Conservation (phyloP, 2,888 invertebrate genomes). For the Trilocha varians region DNA sequence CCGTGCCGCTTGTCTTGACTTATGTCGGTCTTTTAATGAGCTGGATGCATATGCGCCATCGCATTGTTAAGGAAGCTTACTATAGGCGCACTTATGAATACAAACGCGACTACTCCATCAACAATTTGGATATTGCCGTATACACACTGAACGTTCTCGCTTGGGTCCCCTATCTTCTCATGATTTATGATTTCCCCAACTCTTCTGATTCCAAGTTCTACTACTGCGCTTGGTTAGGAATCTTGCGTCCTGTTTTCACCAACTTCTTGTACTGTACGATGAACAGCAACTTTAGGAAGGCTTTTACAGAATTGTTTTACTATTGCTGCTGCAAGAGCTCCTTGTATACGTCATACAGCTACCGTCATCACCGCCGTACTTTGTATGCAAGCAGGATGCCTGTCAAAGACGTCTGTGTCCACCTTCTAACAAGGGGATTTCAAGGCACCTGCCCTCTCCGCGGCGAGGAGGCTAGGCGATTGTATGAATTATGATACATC, state of each 20-base stretch:
- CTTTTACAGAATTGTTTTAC: conserved; percentile 82
- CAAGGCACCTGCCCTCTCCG: conserved; percentile 68
- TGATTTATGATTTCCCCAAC: conserved; percentile 66
- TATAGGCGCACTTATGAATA: conserved; percentile 77
- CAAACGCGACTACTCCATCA: conserved; percentile 75
- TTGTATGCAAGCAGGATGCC: conserved; percentile 40
- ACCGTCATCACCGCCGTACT: neutral
- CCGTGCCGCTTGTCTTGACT: conserved; percentile 72
- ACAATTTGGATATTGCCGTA: conserved; percentile 77
- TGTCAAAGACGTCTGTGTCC: conserved; percentile 79
- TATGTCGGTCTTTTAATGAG: conserved; percentile 69
- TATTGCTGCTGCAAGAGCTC: conserved; percentile 85
- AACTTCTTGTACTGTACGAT: conserved; percentile 75
- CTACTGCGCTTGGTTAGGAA: conserved; percentile 78
- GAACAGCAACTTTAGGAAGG: conserved; percentile 79
- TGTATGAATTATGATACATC: conserved; percentile 22
- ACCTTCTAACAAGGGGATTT: conserved; percentile 72
- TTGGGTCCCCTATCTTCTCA: conserved; percentile 80
- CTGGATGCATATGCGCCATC: conserved; percentile 60
- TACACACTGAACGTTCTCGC: conserved; percentile 75
- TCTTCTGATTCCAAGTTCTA: conserved; percentile 74
- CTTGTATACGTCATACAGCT: neutral
- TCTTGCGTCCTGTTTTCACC: conserved; percentile 79
- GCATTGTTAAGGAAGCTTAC: conserved; percentile 59
- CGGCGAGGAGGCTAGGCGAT: no score